Conservation (phyloP, 2,797 vertebrate species). For the Gallinago stenura region DNA sequence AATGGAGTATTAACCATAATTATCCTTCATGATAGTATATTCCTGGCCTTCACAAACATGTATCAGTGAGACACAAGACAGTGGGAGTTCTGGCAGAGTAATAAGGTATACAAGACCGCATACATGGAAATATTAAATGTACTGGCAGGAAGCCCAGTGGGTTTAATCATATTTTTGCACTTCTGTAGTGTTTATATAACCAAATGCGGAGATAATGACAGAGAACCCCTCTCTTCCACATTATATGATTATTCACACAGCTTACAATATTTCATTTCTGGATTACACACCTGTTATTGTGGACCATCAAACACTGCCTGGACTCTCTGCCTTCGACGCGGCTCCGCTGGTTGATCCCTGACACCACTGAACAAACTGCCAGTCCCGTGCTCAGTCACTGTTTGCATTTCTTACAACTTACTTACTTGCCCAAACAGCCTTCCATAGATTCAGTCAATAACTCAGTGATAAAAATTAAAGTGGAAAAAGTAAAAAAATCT, state of each 20-base stretch:
- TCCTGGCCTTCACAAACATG: not conserved
- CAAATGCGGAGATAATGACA: not conserved
- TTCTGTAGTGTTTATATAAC: not conserved
- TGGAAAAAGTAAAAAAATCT: not conserved
- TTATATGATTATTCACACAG: not conserved
- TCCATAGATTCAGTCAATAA: not conserved
- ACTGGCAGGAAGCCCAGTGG: not conserved
- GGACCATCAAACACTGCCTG: not conserved
- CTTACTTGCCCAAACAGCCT: not conserved
- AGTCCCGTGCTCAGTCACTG: fast-evolving
- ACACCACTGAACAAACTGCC: not conserved
- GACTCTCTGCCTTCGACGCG: not conserved
- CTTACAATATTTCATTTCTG: not conserved
- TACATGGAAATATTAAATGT: not conserved
- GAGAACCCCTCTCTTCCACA: not conserved
- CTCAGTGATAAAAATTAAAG: not conserved
- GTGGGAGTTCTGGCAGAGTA: not conserved
- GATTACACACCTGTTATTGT: not conserved
- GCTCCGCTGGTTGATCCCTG: not conserved
- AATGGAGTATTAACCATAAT: not conserved
- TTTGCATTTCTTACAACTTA: not conserved
- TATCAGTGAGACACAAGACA: not conserved
- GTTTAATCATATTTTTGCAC: constrained; percentile 1
- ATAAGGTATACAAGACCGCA: not conserved
- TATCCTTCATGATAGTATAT: not conserved